Conservation (phyloP, 2,113 vertebrate species). For the Serilophus lunatus region DNA sequence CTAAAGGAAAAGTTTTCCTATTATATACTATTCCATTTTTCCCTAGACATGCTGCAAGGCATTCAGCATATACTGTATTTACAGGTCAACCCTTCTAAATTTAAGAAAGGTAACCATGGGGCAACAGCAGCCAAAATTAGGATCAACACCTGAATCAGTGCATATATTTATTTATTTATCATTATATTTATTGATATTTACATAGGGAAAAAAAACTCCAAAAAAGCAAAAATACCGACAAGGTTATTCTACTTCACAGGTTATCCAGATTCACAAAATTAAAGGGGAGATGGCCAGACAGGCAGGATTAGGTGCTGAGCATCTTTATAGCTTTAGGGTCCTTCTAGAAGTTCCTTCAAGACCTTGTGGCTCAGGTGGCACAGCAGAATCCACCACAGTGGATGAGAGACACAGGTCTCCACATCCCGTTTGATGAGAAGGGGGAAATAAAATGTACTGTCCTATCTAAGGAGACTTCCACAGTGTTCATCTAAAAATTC, state of each 20-base stretch:
- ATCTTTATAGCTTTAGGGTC: background rate
- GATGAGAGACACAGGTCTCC: rapidly evolving
- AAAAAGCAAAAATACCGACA: background rate
- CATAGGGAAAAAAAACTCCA: background rate
- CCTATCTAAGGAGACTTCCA: rapidly evolving
- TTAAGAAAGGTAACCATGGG: background rate
- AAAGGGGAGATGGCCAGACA: background rate
- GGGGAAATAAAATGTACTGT: rapidly evolving
- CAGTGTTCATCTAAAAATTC: background rate
- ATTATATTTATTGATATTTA: background rate
- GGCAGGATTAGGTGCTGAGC: background rate
- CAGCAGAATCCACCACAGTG: background rate
- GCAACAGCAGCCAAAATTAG: background rate
- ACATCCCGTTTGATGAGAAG: background rate
- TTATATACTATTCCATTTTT: background rate
- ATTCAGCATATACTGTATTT: background rate
- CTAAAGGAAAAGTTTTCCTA: background rate
- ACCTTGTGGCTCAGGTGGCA: rapidly evolving
- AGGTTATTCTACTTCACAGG: background rate
- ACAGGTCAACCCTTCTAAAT: no score
- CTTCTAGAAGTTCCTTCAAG: background rate
- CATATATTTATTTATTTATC: background rate
- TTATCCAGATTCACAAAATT: background rate
- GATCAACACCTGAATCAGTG: background rate
- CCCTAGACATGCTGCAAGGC: background rate